Evolutionary conservation across 2,797 vertebrate species (phyloP).

Genomic region (Hafferia zeledoni): DNA sequence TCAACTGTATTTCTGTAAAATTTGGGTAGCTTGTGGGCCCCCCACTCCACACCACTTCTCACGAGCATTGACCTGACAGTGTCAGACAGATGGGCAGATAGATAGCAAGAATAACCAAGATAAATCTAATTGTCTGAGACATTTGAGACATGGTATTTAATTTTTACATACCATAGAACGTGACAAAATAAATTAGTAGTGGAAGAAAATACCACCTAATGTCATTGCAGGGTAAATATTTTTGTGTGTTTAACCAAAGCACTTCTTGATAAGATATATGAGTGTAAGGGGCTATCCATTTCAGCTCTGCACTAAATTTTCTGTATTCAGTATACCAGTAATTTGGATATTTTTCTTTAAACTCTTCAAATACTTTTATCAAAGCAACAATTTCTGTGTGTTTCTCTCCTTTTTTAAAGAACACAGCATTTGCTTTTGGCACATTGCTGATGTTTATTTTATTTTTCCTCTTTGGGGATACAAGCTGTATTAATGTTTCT

Average conservation of each 20-base stretch:
- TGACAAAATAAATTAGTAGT: constrained; percentile 36
- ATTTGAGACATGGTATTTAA: constrained; percentile 25
- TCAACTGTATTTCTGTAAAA: neutral
- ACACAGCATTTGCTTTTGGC: neutral
- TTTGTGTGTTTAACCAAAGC: neutral
- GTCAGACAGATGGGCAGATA: neutral
- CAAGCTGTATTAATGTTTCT: neutral
- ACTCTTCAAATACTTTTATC: neutral
- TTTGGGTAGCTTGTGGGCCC: neutral
- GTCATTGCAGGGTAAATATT: neutral
- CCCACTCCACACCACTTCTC: neutral
- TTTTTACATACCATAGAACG: neutral
- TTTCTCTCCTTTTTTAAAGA: neutral
- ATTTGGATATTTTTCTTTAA: neutral
- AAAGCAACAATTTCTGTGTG: neutral
- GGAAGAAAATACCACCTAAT: neutral
- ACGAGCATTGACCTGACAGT: neutral
- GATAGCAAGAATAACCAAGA: neutral
- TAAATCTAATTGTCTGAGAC: constrained; percentile 22
- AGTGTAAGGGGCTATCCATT: neutral
- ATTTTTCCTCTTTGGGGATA: neutral
- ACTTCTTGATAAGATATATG: neutral
- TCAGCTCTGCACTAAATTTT: neutral
- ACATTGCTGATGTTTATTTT: neutral
- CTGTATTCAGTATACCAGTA: neutral